phyloP scores from a whole-genome alignment of 2,797 vertebrate species.

The Acanthurus lineatus region DNA sequence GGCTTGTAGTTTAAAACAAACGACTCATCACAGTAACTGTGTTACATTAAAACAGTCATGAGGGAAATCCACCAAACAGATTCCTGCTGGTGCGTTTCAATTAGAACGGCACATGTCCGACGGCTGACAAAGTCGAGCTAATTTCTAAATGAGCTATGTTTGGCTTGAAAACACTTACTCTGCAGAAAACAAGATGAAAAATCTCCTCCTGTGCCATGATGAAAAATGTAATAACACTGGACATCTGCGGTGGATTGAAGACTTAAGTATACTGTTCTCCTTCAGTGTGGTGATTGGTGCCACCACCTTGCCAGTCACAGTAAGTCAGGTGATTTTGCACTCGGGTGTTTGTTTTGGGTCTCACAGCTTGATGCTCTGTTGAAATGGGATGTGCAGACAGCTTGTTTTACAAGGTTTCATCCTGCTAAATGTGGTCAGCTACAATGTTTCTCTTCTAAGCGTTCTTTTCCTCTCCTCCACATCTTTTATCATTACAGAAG shows the following conservation, averaged over 20 bases:
- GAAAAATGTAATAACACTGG: conserved; percentile 91
- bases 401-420: conserved; percentile 1
- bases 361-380: conserved; percentile 17
- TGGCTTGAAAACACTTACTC: conserved; percentile 87
- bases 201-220: conserved; percentile 86
- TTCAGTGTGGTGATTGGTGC: conserved; percentile 69
- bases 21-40: conserved; percentile 55
- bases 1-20: conserved; percentile 61
- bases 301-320: conserved; percentile 68
- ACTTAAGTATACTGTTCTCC: conserved; percentile 76
- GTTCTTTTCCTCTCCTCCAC: conserved; percentile 27
- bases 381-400: conserved; percentile 14
- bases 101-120: conserved; percentile 49
- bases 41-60: conserved; percentile 35
- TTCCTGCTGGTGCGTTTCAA: conserved; percentile 48
- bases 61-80: conserved; percentile 47
- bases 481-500: conserved; percentile 24
- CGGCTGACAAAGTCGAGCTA: conserved; percentile 77
- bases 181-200: conserved; percentile 89
- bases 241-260: conserved; percentile 90
- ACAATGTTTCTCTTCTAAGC: conserved; percentile 12
- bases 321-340: conserved; percentile 74
- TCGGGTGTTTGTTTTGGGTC: conserved; percentile 45
- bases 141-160: conserved; percentile 87
- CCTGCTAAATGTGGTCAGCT: conserved; percentile 28